Evolutionary conservation across 2,113 vertebrate genomes (phyloP).

Genomic region (Vicugna pacos): DNA sequence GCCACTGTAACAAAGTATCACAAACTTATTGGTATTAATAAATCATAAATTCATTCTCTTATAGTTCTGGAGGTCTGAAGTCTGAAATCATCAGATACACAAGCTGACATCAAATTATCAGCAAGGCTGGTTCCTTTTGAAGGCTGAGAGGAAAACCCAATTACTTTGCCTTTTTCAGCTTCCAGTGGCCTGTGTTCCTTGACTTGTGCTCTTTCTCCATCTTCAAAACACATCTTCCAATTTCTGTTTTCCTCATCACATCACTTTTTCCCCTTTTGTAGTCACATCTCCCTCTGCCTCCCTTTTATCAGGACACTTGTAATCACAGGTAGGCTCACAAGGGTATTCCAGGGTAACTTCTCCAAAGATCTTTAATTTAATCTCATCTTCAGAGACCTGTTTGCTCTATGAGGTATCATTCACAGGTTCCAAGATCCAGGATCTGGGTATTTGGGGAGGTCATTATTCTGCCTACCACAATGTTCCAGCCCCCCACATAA

Average conservation of each 20-base stretch:
- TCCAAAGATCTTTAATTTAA: not conserved
- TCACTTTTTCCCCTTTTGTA: not conserved
- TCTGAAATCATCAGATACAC: not conserved
- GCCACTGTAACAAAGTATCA: not conserved
- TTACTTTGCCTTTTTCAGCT: not conserved
- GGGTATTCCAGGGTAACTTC: not conserved
- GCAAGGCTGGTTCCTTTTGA: not conserved
- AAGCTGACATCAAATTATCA: not conserved
- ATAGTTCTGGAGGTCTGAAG: not conserved
- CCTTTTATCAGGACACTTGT: not conserved
- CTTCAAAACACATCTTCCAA: not conserved
- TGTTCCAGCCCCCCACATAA: rapidly evolving
- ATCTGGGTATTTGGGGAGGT: not conserved
- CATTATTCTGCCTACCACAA: not conserved
- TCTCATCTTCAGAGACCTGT: not conserved
- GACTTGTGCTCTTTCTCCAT: not conserved
- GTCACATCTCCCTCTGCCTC: not conserved
- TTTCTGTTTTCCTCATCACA: not conserved
- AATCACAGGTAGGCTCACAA: not conserved
- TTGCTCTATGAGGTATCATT: not conserved
- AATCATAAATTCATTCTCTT: not conserved
- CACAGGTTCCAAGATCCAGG: not conserved
- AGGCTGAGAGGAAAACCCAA: not conserved
- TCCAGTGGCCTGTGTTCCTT: not conserved
- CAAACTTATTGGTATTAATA: not conserved